A percentile compares a stretch with the other conserved stretches of the same genome.
Conservation (phyloP, 2,888 invertebrate genomes). For the Blomia tropicalis region DNA sequence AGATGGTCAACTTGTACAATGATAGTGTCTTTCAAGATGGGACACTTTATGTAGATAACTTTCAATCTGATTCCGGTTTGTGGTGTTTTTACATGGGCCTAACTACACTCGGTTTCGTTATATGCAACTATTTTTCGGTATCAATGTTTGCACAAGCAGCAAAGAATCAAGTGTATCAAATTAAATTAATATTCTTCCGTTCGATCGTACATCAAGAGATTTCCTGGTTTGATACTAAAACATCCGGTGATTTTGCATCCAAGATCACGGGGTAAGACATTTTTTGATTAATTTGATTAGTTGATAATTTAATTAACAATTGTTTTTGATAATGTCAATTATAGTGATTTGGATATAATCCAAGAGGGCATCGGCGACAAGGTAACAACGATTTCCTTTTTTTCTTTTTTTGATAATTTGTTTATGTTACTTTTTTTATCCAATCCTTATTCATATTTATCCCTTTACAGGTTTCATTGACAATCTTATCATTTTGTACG, state of each 20-base stretch:
- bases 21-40: not conserved
- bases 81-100: conserved; percentile 9
- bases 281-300: not conserved
- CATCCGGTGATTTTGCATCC: conserved; percentile 39
- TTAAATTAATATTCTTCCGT: conserved; percentile 12
- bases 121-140: conserved; percentile 16
- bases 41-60: not conserved
- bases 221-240: conserved; percentile 38
- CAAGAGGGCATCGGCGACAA: conserved; percentile 42
- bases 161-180: conserved; percentile 16
- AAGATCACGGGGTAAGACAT: conserved; percentile 37
- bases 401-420: not conserved
- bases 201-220: conserved; percentile 37
- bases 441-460: not conserved
- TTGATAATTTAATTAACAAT: conserved; percentile 10
- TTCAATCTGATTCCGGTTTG: not conserved
- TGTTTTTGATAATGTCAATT: conserved; percentile 23
- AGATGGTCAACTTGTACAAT: not conserved
- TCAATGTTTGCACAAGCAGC: conserved; percentile 6
- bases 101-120: not conserved
- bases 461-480: conserved; percentile 16
- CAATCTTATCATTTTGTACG: conserved; percentile 41
- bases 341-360: conserved; percentile 41
- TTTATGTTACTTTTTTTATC: not conserved
- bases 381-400: no score